Conservation (phyloP, 2,797 vertebrate species). For the Takifugu ocellatus region DNA sequence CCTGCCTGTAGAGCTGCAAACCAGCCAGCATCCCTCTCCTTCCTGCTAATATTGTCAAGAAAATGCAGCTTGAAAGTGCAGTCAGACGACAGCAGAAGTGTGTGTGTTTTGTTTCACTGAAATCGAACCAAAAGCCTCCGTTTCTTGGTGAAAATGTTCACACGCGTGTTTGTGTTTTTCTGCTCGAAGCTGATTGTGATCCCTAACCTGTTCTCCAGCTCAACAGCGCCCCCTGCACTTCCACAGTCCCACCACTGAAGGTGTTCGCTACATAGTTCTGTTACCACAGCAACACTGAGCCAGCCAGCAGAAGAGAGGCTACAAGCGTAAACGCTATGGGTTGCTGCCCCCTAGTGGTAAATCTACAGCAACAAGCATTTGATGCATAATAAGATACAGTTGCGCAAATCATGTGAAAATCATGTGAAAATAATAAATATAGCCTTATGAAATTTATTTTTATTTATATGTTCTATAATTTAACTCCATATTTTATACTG, state of each 20-base stretch:
- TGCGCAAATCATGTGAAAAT: too few species aligned
- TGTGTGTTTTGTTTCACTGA: conserved; percentile 8
- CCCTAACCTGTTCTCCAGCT: conserved; percentile 48
- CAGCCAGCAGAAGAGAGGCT: conserved; percentile 34
- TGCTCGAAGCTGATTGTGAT: not conserved
- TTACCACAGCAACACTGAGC: conserved; percentile 72
- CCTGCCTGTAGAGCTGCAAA: conserved; percentile 40
- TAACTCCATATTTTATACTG: not conserved
- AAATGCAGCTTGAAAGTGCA: conserved; percentile 21
- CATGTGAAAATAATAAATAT: too few species aligned
- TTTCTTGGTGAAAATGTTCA: not conserved
- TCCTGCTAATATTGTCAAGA: conserved; percentile 40
- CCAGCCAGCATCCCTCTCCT: conserved; percentile 49
- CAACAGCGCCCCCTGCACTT: conserved; percentile 77
- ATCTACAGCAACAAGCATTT: conserved; percentile 2
- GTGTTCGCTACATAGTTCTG: conserved; percentile 55
- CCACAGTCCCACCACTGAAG: conserved; percentile 37
- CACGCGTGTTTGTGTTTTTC: conserved; percentile 11
- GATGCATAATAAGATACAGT: not conserved
- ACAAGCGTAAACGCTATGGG: conserved; percentile 36
- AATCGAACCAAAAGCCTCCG: conserved; percentile 21
- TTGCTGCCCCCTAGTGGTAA: conserved; percentile 72
- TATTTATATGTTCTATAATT: not conserved
- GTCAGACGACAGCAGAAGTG: conserved; percentile 6
- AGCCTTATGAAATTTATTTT: not conserved